Base-by-base conservation (phyloP, 2,113 vertebrate species). In the Benitochromis conjunctus region DNA sequence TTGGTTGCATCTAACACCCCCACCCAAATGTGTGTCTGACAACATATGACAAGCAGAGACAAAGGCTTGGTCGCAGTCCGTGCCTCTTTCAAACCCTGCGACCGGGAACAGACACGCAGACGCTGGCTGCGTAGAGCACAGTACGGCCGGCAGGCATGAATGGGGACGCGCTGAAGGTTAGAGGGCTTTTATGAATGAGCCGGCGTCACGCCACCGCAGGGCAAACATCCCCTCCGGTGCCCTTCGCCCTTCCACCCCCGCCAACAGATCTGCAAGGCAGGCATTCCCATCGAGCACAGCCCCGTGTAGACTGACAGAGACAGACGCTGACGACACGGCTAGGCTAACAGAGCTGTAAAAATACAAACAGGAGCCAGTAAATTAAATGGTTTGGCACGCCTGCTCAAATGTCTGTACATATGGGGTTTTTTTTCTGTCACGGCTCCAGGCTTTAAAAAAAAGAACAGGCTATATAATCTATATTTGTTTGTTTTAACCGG, bases 151-250 rank as follows among this genome's bases (percentile, higher is more conserved):
- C 81, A 87, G 79, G 64, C 86, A 95, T 96, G 96, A 97, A 97
- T 97, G 96, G 95, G 95, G 89, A 86, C 90, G 90, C 82, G 95
- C 95, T 84, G 89, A 96, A 95, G 94, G 94, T 95, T 94, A 95
- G 88, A 91, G 93, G 87, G 95, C 93, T 96, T 97, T 97, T 97
- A 97, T 98, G 97, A 94, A 94, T 94, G 94, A 91, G 91, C 71
- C 91, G 88, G 90, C 94, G 92, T 97, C 97, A 97, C 95, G 97
- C 96, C 96, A 97, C 96, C 93, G 94, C 95, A 92, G 95, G 94
- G 86, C 93, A 93, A 89, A 93, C 93, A 86, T 62, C 89, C 91
- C 93, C 86, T 56, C 88, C 85, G 56, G 85, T 92, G 91, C 86
- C 92, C 93, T 94, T 92, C 92, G 91, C 93, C 92, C 90, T 89